Conservation (phyloP, 2,888 invertebrate species). For the Phyllotreta striolata region DNA sequence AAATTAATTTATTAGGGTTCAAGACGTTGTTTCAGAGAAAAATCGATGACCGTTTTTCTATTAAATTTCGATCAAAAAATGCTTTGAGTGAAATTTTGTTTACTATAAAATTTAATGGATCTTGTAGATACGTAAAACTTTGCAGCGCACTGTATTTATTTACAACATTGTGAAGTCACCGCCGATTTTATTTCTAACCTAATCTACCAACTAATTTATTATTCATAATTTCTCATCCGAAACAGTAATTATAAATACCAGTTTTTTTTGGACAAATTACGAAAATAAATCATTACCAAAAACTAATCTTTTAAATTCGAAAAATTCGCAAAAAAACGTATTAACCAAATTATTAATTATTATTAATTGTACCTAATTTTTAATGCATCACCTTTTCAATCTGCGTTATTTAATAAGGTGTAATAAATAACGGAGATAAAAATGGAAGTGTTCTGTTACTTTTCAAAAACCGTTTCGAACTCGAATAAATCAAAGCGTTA, state of each 20-base stretch:
- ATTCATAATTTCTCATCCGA: conserved; percentile 66
- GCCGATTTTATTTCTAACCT: conserved; percentile 90
- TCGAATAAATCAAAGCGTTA: too few species aligned
- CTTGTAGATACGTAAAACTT: not conserved
- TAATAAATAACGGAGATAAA: too few species aligned
- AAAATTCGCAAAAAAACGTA: not conserved
- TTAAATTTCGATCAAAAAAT: not conserved
- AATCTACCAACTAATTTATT: conserved; percentile 78
- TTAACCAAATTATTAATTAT: conserved; percentile 48
- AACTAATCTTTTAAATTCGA: too few species aligned
- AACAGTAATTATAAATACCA: conserved; percentile 28
- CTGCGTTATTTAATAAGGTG: too few species aligned
- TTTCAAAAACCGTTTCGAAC: too few species aligned
- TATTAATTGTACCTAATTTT: conserved; percentile 76
- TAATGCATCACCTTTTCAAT: too few species aligned
- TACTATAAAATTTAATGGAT: not conserved
- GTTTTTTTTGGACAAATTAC: conserved; percentile 21
- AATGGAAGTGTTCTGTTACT: too few species aligned
- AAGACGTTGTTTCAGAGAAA: too few species aligned
- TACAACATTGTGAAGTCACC: conserved; percentile 83
- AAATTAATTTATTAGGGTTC: too few species aligned
- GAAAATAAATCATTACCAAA: conserved; percentile 25
- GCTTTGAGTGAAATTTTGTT: too few species aligned
- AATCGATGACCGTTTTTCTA: not conserved
- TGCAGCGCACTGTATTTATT: conserved; percentile 43